Base-by-base conservation (phyloP, 1,140 invertebrate genomes). In the Philopotamus ludificatus region DNA sequence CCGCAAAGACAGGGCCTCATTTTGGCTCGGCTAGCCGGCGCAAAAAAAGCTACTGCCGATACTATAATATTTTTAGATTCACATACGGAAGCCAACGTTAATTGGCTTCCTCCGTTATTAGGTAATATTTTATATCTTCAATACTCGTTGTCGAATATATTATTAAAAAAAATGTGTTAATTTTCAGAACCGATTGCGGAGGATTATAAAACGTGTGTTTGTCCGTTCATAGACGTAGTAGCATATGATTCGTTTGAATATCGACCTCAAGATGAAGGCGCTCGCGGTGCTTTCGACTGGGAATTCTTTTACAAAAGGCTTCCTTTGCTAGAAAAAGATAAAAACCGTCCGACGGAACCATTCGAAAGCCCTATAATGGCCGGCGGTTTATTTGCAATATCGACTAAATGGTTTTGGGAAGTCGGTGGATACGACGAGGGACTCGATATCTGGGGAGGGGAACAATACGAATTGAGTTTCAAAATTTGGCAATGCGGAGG, bases 391-490 rank as follows among this genome's bases (percentile, higher is more conserved):
- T 96, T 98, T 82, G 94, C 94, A 10, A 95, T 97, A 16, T 90
- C 93, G 65, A 75, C 87, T 1, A 85, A 91, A 66, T 97, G 93
- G 73, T 99, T 99, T 78, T 98, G 94, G 89, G 94, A 98, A 79
- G 80, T 98, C 54, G 96, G 95, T 12, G 92, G 94, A 2, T 99
- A 99, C 74, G 97, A 99, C 79, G 86, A 88, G 44, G 88, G 89
- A 2, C 85, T 99, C 73, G 95, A 91, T 71, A 91, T 88, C 79
- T 99, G 97, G 96, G 97, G 97, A 39, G 97, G 97, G 21, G 97
- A 99, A 77, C 98, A 99, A 73, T 90, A 99, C 59, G 97, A 99
- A 78, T 84, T 99, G 44, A 97, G 95, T 54, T 99, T 99, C 72
- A 94, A 98, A 74, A 93, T 97, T 58, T 91, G 89, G 89, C 89